Evolutionary conservation across 1,140 invertebrate genomes (phyloP).

Genomic region (Drosophila pandora): DNA sequence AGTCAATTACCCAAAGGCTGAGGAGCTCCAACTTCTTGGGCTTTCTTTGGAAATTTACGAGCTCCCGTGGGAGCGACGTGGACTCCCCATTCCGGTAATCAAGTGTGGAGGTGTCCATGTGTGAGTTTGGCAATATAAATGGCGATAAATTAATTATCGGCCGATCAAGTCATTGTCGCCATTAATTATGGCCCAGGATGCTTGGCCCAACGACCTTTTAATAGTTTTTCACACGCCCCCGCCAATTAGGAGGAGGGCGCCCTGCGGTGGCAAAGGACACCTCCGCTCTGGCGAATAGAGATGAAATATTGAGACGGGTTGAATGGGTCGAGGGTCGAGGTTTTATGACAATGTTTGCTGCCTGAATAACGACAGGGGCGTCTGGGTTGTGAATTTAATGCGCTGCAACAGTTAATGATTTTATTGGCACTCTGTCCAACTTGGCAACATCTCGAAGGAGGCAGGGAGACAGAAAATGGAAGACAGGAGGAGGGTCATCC

Average conservation of each 20-base stretch:
- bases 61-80: slow-evolving; percentile 32
- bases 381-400: slow-evolving; percentile 65
- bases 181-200: slow-evolving; percentile 67
- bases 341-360: slow-evolving; percentile 69
- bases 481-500: slow-evolving; percentile 7
- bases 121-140: slow-evolving; percentile 44
- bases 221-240: slow-evolving; percentile 62
- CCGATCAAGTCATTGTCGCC: slow-evolving; percentile 74
- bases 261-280: neutral
- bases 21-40: slow-evolving; percentile 11
- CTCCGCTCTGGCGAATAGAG: slow-evolving; percentile 2
- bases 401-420: slow-evolving; percentile 79
- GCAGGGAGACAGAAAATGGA: neutral
- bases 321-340: slow-evolving; percentile 38
- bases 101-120: slow-evolving; percentile 22
- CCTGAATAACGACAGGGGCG: slow-evolving; percentile 46
- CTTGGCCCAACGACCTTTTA: slow-evolving; percentile 45
- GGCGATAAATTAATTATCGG: slow-evolving; percentile 75
- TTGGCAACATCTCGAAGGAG: slow-evolving; percentile 29
- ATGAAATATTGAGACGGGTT: slow-evolving; percentile 38
- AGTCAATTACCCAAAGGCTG: slow-evolving; percentile 51
- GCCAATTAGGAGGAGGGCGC: slow-evolving; percentile 50
- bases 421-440: slow-evolving; percentile 72
- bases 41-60: slow-evolving; percentile 36
- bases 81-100: slow-evolving; percentile 13